A percentile compares a stretch with the other conserved stretches of the same genome.
Conservation (phyloP, 2,888 invertebrate genomes). For the Peribatodes rhomboidaria region DNA sequence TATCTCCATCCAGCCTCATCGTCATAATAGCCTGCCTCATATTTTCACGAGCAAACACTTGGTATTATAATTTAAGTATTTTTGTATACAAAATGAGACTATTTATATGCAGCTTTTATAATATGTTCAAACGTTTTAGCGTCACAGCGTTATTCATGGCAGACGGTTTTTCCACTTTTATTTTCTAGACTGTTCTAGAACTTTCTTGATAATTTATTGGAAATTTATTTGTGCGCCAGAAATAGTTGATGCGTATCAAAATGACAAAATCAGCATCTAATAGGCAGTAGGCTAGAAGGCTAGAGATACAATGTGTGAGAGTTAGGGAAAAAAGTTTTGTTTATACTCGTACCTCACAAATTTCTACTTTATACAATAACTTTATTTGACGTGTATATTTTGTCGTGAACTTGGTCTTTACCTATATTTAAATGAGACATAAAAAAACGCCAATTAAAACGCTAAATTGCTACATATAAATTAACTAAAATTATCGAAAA, state of each 20-base stretch:
- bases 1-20: constrained; percentile 11
- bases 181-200: constrained; percentile 52
- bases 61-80: constrained; percentile 48
- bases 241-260: neutral
- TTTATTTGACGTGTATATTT: too few relatives aligned
- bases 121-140: constrained; percentile 63
- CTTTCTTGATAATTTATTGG: constrained; percentile 29
- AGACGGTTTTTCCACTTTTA: constrained; percentile 53
- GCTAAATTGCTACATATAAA: too few relatives aligned
- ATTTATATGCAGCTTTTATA: constrained; percentile 67
- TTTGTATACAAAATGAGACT: constrained; percentile 58
- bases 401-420: too few relatives aligned
- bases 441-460: too few relatives aligned
- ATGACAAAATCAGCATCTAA: too few relatives aligned
- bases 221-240: neutral
- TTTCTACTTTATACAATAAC: too few relatives aligned
- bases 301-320: too few relatives aligned
- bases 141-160: constrained; percentile 60
- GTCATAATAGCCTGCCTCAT: constrained; percentile 25
- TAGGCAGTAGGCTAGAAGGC: too few relatives aligned
- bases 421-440: too few relatives aligned
- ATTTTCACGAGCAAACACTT: constrained; percentile 46
- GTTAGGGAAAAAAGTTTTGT: too few relatives aligned
- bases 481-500: too few relatives aligned
- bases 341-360: too few relatives aligned